phyloP scores from a whole-genome alignment of 2,888 invertebrate genomes.

The Crematogaster levior region DNA sequence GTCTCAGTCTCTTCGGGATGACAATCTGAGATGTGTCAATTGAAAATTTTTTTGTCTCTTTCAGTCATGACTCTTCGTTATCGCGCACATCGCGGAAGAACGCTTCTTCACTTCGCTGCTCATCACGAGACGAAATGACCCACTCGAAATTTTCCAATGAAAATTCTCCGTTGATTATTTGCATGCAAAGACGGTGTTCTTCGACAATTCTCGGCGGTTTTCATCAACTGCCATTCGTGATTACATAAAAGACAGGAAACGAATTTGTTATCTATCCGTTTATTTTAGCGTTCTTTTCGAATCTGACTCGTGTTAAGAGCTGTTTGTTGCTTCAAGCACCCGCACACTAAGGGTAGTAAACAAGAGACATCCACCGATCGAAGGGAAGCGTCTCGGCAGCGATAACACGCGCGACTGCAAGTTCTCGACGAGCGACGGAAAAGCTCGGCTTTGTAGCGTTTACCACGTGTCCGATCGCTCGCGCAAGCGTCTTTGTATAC shows the following conservation, averaged over 20 bases:
- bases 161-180: not conserved
- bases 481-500: constrained; percentile 78
- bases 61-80: constrained; percentile 3
- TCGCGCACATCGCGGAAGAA: not conserved
- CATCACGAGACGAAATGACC: not conserved
- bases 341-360: not conserved
- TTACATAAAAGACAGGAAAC: not conserved
- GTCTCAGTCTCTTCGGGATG: not conserved
- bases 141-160: not conserved
- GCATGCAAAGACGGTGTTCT: not conserved
- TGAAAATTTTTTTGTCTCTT: not conserved
- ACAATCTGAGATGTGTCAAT: not conserved
- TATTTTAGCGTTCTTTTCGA: not conserved
- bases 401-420: constrained; percentile 77
- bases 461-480: constrained; percentile 75
- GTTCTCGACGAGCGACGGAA: constrained; percentile 67
- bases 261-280: not conserved
- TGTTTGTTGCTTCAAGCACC: not conserved
- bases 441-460: constrained; percentile 68
- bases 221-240: constrained; percentile 9
- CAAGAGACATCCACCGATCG: not conserved
- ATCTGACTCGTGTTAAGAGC: not conserved
- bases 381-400: constrained; percentile 57
- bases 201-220: not conserved
- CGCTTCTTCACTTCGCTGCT: not conserved